Evolutionary conservation across 2,888 invertebrate genomes (phyloP), one percentile per base, ranked within the genome.

Genomic region (Ectemnius continuus): DNA sequence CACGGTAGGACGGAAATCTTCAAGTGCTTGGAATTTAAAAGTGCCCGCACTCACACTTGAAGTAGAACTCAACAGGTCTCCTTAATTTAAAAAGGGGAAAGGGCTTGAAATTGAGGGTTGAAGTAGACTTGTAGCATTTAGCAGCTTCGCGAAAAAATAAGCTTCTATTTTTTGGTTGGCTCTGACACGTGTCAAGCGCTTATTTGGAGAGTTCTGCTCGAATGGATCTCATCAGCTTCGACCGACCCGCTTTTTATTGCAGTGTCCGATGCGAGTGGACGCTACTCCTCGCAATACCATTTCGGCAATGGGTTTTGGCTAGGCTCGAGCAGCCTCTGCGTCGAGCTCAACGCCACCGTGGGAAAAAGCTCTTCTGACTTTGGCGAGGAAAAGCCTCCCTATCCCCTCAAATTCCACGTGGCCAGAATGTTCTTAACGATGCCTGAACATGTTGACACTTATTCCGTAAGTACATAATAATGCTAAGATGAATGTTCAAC

Each of bases 271-370:
- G 94, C 96, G 0, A 96, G 96, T 6, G 96, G 96, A 57, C 94
- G 95, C 80, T 96, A 96, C 91, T 94, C 94, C 14, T 94, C 95
- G 11, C 95, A 95, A 88, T 93, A 95, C 83, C 92, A 96, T 84
- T 96, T 95, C 86, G 96, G 96, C 18, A 96, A 95, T 89, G 95
- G 96, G 89, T 96, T 94, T 91, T 96, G 96, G 96, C 91, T 96
- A 85, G 96, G 96, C 3, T 95, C 96, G 61, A 92, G 93, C 79
- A 92, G 93, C 61, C 93, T 95, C 56, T 96, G 96, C 88, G 86
- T 78, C 28, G 96, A 96, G 87, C 91, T 95, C 81, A 94, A 95
- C 76, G 92, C 93, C 80, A 88, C 91, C 16, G 89, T 92, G 73
- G 92, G 92, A 86, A 93, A 93, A 60, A 57, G n/a, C 52, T 6